A percentile compares a stretch with the other conserved stretches of the same genome.
Evolutionary conservation across 2,113 vertebrate genomes (phyloP).

Genomic region (Cyanoramphus novaezelandiae): DNA sequence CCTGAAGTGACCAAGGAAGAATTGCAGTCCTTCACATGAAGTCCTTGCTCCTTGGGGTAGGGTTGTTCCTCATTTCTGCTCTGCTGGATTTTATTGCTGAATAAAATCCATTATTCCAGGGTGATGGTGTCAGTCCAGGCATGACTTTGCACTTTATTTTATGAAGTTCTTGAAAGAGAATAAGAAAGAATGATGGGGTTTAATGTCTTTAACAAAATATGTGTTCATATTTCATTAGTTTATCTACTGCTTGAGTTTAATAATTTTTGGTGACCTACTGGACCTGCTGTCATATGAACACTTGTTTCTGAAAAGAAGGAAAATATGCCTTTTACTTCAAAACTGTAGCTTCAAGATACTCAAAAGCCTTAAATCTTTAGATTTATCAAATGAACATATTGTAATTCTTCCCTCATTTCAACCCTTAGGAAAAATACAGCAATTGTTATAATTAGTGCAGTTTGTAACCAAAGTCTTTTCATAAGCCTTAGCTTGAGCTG

Average conservation of each 20-base stretch:
- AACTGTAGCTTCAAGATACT: not conserved
- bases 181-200: not conserved
- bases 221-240: not conserved
- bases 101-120: not conserved
- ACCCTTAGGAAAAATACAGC: not conserved
- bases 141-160: not conserved
- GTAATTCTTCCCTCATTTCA: not conserved
- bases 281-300: not conserved
- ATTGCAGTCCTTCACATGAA: not conserved
- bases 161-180: not conserved
- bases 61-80: not conserved
- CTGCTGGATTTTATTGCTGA: not conserved
- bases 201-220: not conserved
- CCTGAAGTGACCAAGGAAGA: not conserved
- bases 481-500: not conserved
- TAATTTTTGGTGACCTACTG: not conserved
- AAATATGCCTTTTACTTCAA: not conserved
- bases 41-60: not conserved
- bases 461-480: not conserved
- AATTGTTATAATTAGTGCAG: not conserved
- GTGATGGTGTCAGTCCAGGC: not conserved
- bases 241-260: not conserved
- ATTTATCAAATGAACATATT: not conserved
- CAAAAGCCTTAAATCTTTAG: constrained; percentile 29
- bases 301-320: not conserved